Evolutionary conservation across 1,140 invertebrate species (phyloP), one percentile per base, ranked within the genome.

Genomic region (Anastrepha ludens): DNA sequence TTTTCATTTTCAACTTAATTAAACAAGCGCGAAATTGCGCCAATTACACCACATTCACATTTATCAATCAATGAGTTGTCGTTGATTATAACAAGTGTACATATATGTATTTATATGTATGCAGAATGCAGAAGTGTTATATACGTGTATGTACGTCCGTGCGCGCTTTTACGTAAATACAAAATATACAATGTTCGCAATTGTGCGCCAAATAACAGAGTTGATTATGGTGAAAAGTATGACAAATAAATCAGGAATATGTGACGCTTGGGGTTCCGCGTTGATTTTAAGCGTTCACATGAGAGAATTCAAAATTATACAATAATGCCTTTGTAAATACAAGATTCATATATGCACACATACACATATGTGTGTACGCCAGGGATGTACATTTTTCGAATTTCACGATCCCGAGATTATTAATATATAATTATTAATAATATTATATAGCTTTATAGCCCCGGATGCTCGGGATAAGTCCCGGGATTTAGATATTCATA

Each of bases 211-310:
- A 29, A 29, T 29, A 29, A 29, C 29, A 29, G 29, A 11, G 74
- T 81, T 50, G 47, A 81, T 55, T 81, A 81, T 81, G 47, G 47
- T 29, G 20, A 44, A 81, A 29, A 55, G n/a, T 55, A 55, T 55
- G 44, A 55, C 74, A 81, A 81, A 81, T 81, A 81, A 81, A 81
- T 81, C 74, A 81, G 55, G 74, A 81, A 55, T 55, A 81, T 81
- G 47, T 20, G 47, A 81, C 74, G n/a, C 44, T 55, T 81, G 74
- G 74, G 74, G 55, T 4, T 81, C n/a, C 2, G 74, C 47, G 17
- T 81, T 81, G 41, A 50, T 74, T 74, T 74, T 6, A 74, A 74
- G 67, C 67, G 15, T 58, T 81, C n/a, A 81, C 74, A n/a, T 7
- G 47, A 20, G 74, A 81, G 44, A 81, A 55, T 55, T 81, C 47